Evolutionary conservation across 2,888 invertebrate genomes (phyloP).

Genomic region (Pyrgus malvae): DNA sequence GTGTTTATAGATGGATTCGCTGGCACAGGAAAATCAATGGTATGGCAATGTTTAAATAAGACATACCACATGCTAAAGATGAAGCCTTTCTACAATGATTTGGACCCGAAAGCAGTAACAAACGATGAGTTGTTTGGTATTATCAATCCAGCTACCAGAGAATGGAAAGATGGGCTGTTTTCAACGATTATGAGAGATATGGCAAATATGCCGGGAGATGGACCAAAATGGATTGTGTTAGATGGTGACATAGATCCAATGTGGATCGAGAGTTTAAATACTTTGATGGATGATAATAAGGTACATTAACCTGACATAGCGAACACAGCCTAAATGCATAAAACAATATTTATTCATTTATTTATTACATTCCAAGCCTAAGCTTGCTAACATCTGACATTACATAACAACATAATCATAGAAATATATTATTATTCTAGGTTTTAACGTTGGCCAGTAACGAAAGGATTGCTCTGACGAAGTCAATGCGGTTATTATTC

Average conservation of each 20-base stretch:
- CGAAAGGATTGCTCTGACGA: conserved; percentile 96
- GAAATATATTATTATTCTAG: background rate
- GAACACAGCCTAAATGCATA: too few species aligned
- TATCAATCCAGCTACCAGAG: conserved; percentile 97
- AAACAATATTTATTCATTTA: too few species aligned
- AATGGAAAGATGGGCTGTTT: conserved; percentile 98
- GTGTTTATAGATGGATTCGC: conserved; percentile 97
- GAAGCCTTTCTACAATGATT: conserved; percentile 94
- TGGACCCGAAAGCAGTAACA: conserved; percentile 98
- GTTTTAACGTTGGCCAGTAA: conserved; percentile 95
- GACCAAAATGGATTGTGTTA: conserved; percentile 97
- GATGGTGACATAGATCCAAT: conserved; percentile 99
- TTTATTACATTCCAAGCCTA: background rate
- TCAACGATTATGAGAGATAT: conserved; percentile 98
- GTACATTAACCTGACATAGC: too few species aligned
- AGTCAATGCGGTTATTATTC: conserved; percentile 96
- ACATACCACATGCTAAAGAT: conserved; percentile 95
- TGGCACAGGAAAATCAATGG: conserved; percentile 97
- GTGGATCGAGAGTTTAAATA: conserved; percentile 99
- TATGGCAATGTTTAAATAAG: conserved; percentile 91
- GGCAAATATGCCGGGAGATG: conserved; percentile 93
- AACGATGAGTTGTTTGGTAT: conserved; percentile 98
- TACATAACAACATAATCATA: background rate
- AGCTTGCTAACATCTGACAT: background rate
- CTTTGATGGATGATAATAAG: conserved; percentile 99